phyloP scores from a whole-genome alignment of 2,113 vertebrate genomes.

The Cathartes aura region DNA sequence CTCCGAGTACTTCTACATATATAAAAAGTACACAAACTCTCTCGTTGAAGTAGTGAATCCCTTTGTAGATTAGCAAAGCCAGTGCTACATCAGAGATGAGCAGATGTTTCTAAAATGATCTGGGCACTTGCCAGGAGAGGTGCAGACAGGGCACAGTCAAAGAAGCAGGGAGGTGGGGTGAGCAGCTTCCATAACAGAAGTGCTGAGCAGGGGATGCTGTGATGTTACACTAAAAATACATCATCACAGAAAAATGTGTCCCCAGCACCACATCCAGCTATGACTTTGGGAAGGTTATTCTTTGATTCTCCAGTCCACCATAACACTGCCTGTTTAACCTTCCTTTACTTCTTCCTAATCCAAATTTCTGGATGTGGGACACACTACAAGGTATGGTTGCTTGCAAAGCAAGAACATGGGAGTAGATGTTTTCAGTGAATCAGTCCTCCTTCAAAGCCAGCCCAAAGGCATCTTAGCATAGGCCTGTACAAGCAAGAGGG shows the following conservation, averaged over 20 bases:
- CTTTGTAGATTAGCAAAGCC: not conserved
- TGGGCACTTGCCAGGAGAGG: not conserved
- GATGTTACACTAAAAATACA: not conserved
- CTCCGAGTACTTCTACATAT: not conserved
- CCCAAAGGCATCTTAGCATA: conserved; percentile 1
- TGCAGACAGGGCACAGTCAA: not conserved
- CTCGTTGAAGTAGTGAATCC: not conserved
- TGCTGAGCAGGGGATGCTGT: not conserved
- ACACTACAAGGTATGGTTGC: not conserved
- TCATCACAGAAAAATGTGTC: not conserved
- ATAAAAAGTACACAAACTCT: not conserved
- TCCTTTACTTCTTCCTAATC: not conserved
- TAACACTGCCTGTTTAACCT: not conserved
- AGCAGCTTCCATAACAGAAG: not conserved
- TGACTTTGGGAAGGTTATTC: not conserved
- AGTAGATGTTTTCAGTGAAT: not conserved
- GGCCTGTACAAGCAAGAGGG: not conserved
- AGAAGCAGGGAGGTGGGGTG: not conserved
- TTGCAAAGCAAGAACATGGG: not conserved
- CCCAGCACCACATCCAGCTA: not conserved
- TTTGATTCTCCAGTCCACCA: not conserved
- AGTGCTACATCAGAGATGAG: accelerated
- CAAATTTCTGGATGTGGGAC: not conserved
- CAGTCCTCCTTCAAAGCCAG: not conserved
- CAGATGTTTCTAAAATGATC: not conserved